A percentile compares a stretch with the other conserved stretches of the same genome.
phyloP scores from a whole-genome alignment of 2,888 invertebrate genomes.

The Bombylius major region DNA sequence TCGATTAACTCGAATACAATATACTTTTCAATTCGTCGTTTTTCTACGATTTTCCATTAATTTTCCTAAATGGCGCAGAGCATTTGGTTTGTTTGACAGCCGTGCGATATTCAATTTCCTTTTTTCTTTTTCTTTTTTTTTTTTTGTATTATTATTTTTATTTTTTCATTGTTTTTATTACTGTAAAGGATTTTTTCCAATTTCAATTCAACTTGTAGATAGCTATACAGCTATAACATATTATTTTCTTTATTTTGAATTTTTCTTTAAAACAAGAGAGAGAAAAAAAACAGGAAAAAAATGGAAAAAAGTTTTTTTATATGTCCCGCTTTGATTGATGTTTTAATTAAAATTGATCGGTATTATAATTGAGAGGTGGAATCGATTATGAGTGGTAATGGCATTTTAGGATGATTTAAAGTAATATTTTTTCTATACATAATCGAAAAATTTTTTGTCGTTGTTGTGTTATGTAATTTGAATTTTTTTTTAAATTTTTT shows the following conservation, averaged over 20 bases:
- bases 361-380: constrained; percentile 2
- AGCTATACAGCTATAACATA: too few relatives aligned
- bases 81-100: constrained; percentile 11
- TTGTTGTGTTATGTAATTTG: too few relatives aligned
- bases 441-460: too few relatives aligned
- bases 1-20: not conserved
- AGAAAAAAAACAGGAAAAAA: too few relatives aligned
- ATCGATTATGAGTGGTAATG: not conserved
- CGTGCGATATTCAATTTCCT: constrained; percentile 5
- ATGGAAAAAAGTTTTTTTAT: not conserved
- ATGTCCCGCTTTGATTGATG: constrained; percentile 16
- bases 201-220: too few relatives aligned
- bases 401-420: not conserved
- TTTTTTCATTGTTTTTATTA: not conserved
- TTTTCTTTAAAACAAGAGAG: too few relatives aligned
- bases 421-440: too few relatives aligned
- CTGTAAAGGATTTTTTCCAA: too few relatives aligned
- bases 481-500: too few relatives aligned
- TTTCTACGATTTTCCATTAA: constrained; percentile 15
- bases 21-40: too few relatives aligned
- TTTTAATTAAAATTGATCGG: constrained; percentile 15
- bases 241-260: too few relatives aligned
- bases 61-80: constrained; percentile 17
- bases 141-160: not conserved
- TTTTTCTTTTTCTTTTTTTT: constrained; percentile 2